A percentile compares a stretch with the other conserved stretches of the same genome.
These are phyloP conservation scores for Salpingus planirostris DNA, from an alignment of 2,888 invertebrate genomes.

Conservation along the genomic window DNA sequence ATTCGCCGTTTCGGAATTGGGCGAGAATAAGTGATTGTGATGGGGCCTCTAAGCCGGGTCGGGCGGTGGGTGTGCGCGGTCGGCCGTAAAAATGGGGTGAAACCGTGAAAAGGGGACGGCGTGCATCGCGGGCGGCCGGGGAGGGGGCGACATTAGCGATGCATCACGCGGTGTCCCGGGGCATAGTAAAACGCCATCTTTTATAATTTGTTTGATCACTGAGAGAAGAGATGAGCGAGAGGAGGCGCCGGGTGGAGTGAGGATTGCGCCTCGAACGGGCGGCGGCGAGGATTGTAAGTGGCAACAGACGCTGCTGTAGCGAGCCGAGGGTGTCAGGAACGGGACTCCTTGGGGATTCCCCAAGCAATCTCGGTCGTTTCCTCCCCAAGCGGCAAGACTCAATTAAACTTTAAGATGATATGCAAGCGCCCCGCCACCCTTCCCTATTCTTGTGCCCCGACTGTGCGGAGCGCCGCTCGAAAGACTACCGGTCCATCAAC, in stretches of 20 bases:
- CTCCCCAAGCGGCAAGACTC: conserved; percentile 47
- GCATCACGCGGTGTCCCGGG: conserved; percentile 19
- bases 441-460: conserved; percentile 17
- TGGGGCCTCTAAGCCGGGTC: too few species aligned
- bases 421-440: conserved; percentile 41
- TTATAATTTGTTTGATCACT: conserved; percentile 8
- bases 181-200: conserved; percentile 26
- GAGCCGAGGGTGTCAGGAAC: conserved; percentile 29
- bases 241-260: conserved; percentile 21
- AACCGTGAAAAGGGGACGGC: too few species aligned
- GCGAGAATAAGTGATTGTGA: too few species aligned
- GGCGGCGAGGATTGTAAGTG: conserved; percentile 25
- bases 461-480: conserved; percentile 9
- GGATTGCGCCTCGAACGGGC: conserved; percentile 22
- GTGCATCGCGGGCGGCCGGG: conserved; percentile 9
- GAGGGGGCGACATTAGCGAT: conserved; percentile 20
- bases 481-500: conserved; percentile 22
- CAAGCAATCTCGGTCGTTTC: conserved; percentile 37
- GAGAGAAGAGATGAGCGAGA: conserved; percentile 20
- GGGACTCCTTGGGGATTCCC: conserved; percentile 43
- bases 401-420: conserved; percentile 66
- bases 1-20: too few species aligned
- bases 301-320: conserved; percentile 17
- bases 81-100: too few species aligned
- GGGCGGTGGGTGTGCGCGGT: too few species aligned